Evolutionary conservation across 2,113 vertebrate genomes (phyloP), one percentile per base, ranked within the genome.

Genomic region (Peucedramus taeniatus): DNA sequence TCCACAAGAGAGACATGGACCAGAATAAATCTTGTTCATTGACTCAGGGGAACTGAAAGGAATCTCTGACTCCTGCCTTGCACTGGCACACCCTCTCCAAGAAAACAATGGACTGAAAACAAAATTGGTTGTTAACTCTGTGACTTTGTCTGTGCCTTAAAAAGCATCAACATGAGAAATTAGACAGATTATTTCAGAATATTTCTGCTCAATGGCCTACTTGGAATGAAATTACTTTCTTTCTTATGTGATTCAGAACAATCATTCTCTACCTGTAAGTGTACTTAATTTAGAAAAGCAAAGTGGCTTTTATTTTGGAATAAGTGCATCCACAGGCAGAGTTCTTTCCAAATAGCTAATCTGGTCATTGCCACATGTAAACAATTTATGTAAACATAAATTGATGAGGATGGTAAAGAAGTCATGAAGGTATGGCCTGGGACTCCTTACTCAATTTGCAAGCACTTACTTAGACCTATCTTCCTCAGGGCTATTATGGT

Each of bases 301-400:
- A 90, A 78, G 57, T 47, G 83, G 60, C 76, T 90, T 91, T 95
- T 93, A 81, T 89, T 97, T 75, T 96, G 93, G 76, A 95, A 24
- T 70, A 90, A 94, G 49, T 37, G 51, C 88, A 74, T 95, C 83
- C 88, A 90, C 44, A 79, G 80, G 44, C 60, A 83, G 47, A 75
- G 80, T 49, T 90, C 47, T 96, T 96, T 94, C 94, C 70, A 95
- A 95, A 96, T 1, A 79, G 76, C 44, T 93, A 68, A 93, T 94
- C 86, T 89, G 60, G 60, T 78, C 83, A 81, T 82, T 96, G 93
- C 76, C 53, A 75, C 54, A 92, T 35, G 76, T 78, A 90, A 86
- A 93, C 83, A 78, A 90, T 90, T 77, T 70, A 90, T 69, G 79
- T 90, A 70, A 83, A 90, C 35, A 35, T 71, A 93, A 68, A 94